Percentiles rank a stretch among this genome's conserved stretches.
Evolutionary conservation across 1,140 invertebrate species (phyloP).

Genomic region (Grapholita molesta): DNA sequence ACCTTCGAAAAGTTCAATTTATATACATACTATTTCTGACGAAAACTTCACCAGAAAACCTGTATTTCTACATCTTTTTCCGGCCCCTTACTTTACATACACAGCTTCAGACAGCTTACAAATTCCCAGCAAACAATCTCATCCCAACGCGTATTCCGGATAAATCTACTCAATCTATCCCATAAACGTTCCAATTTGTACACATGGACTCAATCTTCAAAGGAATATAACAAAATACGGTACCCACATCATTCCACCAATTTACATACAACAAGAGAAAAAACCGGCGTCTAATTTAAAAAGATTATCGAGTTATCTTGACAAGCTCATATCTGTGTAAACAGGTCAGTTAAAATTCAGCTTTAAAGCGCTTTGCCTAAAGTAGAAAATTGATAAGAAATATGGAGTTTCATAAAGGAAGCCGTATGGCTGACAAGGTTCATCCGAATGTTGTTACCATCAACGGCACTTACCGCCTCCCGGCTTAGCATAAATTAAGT

Average conservation of each 20-base stretch:
- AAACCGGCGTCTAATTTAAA: neutral
- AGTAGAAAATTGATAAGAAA: neutral
- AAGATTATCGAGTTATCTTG: neutral
- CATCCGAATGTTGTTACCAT: slow-evolving; percentile 27
- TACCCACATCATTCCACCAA: neutral
- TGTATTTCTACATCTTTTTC: neutral
- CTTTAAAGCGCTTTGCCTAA: neutral
- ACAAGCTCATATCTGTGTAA: neutral
- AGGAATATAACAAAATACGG: neutral
- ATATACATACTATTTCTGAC: no score
- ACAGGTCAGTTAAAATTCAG: neutral
- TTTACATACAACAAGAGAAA: neutral
- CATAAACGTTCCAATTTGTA: slow-evolving; percentile 4
- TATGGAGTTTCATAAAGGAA: neutral
- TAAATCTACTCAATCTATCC: slow-evolving; percentile 2
- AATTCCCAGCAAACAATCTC: slow-evolving; percentile 1
- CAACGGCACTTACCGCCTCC: slow-evolving; percentile 32
- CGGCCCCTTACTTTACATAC: neutral
- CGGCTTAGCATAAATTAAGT: slow-evolving; percentile 44
- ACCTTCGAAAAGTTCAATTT: no score
- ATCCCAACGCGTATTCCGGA: neutral
- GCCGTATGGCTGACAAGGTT: slow-evolving; percentile 24
- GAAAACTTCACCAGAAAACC: neutral
- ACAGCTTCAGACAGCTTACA: neutral
- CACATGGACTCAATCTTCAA: neutral